Conservation (phyloP, 2,888 invertebrate species). For the Lamellibrachia satsuma region DNA sequence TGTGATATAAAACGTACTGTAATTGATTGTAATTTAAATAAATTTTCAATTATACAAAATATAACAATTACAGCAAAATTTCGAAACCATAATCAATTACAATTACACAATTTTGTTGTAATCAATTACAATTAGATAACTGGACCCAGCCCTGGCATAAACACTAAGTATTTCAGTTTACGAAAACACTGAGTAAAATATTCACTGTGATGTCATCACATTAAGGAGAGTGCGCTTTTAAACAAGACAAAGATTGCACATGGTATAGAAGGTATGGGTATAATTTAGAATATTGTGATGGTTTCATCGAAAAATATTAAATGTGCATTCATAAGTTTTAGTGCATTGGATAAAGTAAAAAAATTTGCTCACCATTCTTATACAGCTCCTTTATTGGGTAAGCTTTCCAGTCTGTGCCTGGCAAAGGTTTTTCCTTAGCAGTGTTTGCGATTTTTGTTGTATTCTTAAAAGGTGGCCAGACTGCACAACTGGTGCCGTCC, state of each 20-base stretch:
- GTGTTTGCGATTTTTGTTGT: not conserved
- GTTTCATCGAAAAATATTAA: not conserved
- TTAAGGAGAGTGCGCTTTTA: not conserved
- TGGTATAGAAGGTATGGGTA: not conserved
- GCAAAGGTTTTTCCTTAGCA: not conserved
- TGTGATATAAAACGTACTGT: too few species aligned
- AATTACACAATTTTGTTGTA: too few species aligned
- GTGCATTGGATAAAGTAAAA: not conserved
- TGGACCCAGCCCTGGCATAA: too few species aligned
- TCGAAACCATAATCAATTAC: too few species aligned
- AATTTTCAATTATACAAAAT: too few species aligned
- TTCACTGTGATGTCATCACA: not conserved
- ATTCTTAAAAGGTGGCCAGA: not conserved
- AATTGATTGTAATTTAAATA: too few species aligned
- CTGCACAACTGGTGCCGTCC: slow-evolving; percentile 14
- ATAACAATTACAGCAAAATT: too few species aligned
- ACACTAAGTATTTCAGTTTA: too few species aligned
- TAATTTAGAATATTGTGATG: not conserved
- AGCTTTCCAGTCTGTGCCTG: not conserved
- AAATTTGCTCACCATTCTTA: not conserved
- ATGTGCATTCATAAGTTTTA: not conserved
- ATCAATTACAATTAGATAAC: too few species aligned
- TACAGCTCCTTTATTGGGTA: not conserved
- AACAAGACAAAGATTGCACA: not conserved
- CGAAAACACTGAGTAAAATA: not conserved